Percentiles rank a stretch among this genome's conserved stretches.
Evolutionary conservation across 2,113 vertebrate species (phyloP).

Genomic region (Gymnarchus niloticus): DNA sequence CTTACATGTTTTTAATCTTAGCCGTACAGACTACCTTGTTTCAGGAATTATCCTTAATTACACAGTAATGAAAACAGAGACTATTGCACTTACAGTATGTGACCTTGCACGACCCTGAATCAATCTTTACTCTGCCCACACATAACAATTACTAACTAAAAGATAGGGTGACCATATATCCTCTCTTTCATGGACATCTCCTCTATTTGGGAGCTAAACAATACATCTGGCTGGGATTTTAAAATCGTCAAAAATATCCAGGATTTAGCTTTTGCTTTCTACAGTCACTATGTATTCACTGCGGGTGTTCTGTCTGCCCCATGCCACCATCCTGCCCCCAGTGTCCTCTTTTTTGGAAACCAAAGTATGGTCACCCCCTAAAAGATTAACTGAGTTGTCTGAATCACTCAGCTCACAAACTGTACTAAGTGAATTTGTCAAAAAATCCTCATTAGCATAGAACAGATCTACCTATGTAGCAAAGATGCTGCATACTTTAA

Average conservation of each 20-base stretch:
- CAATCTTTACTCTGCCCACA: neutral
- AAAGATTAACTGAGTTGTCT: neutral
- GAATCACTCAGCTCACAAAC: neutral
- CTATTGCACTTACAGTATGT: neutral
- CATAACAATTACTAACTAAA: neutral
- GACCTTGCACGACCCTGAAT: neutral
- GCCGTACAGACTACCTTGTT: constrained; percentile 22
- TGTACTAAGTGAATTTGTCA: neutral
- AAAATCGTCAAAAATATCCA: too few species aligned
- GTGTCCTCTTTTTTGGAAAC: too few species aligned
- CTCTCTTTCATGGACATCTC: too few species aligned
- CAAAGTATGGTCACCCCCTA: too few species aligned
- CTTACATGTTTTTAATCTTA: constrained; percentile 37
- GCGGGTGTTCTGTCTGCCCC: too few species aligned
- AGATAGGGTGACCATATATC: too few species aligned
- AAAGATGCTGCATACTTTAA: neutral
- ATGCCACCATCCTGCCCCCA: too few species aligned
- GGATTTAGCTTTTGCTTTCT: too few species aligned
- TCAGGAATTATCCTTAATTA: constrained; percentile 20
- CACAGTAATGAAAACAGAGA: neutral
- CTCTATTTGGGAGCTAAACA: too few species aligned
- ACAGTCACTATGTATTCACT: too few species aligned
- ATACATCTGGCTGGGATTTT: too few species aligned
- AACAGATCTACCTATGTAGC: neutral
- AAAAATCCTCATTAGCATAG: neutral